Conservation (phyloP, 1,140 invertebrate species). For the Drosophila bocqueti region DNA sequence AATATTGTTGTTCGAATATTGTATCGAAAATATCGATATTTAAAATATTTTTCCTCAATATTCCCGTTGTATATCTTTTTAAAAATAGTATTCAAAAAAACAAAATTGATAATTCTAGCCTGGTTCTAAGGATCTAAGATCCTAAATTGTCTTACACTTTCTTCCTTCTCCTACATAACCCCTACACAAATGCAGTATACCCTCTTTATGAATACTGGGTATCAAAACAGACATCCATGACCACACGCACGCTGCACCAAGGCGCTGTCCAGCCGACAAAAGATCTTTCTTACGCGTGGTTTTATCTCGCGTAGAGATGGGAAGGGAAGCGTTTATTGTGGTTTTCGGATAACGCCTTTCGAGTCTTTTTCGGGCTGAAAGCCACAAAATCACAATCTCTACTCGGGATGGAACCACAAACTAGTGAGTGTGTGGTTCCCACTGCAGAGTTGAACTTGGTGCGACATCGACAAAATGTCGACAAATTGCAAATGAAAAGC, state of each 20-base stretch:
- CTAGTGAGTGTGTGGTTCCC: constrained; percentile 5
- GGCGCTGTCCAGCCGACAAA: constrained; percentile 35
- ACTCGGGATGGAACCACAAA: constrained; percentile 13
- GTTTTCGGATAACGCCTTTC: background rate
- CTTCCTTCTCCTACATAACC: no score
- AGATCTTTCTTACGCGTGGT: background rate
- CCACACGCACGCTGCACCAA: background rate
- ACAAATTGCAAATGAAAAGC: constrained; percentile 20
- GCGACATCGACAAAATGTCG: constrained; percentile 23
- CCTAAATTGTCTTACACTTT: no score
- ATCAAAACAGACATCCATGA: background rate
- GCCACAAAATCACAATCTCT: constrained; percentile 21
- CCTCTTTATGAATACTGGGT: background rate
- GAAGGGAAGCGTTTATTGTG: background rate
- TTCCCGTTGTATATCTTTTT: no score
- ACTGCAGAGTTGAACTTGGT: background rate
- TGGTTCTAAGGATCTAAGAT: no score
- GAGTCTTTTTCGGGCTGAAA: background rate
- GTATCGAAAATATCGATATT: no score
- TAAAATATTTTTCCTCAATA: no score
- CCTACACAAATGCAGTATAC: background rate
- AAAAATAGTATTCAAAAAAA: no score
- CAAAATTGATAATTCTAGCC: no score
- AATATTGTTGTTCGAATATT: no score
- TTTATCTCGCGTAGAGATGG: constrained; percentile 5